Conservation (phyloP, 35 echinoderm and acorn worm species). For the Stichopus chloronotus region DNA sequence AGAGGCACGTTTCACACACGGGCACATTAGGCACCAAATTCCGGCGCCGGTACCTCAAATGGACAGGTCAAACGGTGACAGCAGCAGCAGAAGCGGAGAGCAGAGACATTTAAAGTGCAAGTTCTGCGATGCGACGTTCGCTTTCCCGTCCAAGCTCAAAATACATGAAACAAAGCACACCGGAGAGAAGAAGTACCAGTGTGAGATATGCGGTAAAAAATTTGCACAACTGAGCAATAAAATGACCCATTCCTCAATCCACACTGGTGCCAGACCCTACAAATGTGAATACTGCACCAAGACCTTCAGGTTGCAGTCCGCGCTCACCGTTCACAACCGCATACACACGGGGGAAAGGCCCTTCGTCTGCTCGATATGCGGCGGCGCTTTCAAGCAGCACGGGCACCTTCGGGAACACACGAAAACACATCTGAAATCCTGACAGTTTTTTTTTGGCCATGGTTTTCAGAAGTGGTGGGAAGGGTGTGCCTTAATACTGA, state of each 20-base stretch:
- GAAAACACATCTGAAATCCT: not conserved
- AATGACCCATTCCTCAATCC: slow-evolving; percentile 47
- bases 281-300: slow-evolving; percentile 60
- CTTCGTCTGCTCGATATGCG: slow-evolving; percentile 55
- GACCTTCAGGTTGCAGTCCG: slow-evolving; percentile 47
- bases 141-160: not conserved
- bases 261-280: slow-evolving; percentile 63
- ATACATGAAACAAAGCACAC: slow-evolving; percentile 43
- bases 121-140: slow-evolving; percentile 38
- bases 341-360: slow-evolving; percentile 70
- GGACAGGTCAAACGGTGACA: too few relatives aligned
- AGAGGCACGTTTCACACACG: too few relatives aligned
- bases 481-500: too few relatives aligned
- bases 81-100: too few relatives aligned
- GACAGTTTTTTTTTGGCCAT: too few relatives aligned
- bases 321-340: slow-evolving; percentile 61
- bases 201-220: not conserved
- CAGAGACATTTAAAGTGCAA: slow-evolving; percentile 18
- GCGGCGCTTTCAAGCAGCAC: slow-evolving; percentile 64
- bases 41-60: too few relatives aligned
- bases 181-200: slow-evolving; percentile 31
- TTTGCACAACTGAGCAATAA: slow-evolving; percentile 24
- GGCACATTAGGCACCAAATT: too few relatives aligned
- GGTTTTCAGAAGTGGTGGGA: too few relatives aligned
- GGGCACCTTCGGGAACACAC: slow-evolving; percentile 60